Evolutionary conservation across 2,797 vertebrate species (phyloP), one percentile per base, ranked within the genome.

Genomic region (Anguilla pacifica): DNA sequence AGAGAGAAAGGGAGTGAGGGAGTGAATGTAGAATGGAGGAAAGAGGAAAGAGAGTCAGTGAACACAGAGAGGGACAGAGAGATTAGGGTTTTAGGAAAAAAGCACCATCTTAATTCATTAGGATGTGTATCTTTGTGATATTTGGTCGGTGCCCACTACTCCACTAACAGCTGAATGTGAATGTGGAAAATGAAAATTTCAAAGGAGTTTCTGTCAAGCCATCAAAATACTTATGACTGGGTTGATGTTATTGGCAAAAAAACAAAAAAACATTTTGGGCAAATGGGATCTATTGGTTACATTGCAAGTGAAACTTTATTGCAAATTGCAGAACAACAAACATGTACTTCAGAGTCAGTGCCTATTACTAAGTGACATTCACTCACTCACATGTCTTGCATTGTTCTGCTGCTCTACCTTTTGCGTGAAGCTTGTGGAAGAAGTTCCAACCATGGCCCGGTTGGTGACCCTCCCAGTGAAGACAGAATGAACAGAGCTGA

Each of bases 401-500:
- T 79, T 22, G 9, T 31, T 64, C 25, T 84, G 22, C 85, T 25
- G 22, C 1, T 22, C 77, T 93, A 96, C 95, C 95, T 94, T 95
- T 89, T 94, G 95, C 67, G 95, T 96, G 89, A 96, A 95, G 93
- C 95, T 92, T 35, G 87, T 83, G 0, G 93, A 39, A 31, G 91
- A 92, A 7, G 91, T 91, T 61, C 96, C 95, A 88, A 95, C 95
- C 95, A 96, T 96, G 77, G 95, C 96, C 15, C 90, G 88, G 92
- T 95, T 96, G 11, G 89, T 90, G 83, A 96, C 95, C 86, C 93
- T 92, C 79, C 95, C 94, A 25, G 88, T 91, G 85, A 96, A 96
- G 89, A 93, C 92, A 0, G 96, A 96, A 90, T 96, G 94, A 61
- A 96, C 93, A 0, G 96, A 96, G 83, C 94, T 96, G 92, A 96